Evolutionary conservation across 2,113 vertebrate genomes (phyloP).

Genomic region (Apteryx mantelli): DNA sequence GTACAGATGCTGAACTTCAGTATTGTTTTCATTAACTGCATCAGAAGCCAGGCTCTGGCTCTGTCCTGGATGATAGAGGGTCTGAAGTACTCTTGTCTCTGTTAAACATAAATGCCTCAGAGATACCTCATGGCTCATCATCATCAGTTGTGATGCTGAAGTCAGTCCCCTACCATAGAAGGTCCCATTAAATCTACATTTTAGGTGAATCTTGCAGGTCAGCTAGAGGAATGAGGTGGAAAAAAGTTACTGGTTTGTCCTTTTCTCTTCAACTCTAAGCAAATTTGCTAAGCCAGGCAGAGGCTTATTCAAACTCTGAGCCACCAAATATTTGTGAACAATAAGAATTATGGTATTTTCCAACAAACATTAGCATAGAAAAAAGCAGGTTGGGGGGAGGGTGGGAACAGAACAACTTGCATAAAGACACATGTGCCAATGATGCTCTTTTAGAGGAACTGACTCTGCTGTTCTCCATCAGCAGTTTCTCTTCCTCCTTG

Average conservation of each 20-base stretch:
- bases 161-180: neutral
- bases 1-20: neutral
- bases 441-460: neutral
- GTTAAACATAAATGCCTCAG: neutral
- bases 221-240: neutral
- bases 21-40: neutral
- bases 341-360: neutral
- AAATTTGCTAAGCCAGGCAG: neutral
- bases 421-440: neutral
- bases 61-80: neutral
- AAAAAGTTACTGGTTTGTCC: neutral
- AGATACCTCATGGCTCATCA: neutral
- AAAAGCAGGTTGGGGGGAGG: neutral
- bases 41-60: neutral
- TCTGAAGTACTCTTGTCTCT: neutral
- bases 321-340: neutral
- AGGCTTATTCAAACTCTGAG: neutral
- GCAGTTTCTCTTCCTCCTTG: slow-evolving; percentile 21
- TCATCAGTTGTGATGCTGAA: neutral
- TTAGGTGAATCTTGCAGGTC: neutral
- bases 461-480: neutral
- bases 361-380: neutral
- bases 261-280: neutral
- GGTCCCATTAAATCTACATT: neutral
- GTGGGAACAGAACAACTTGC: neutral